These are phyloP conservation scores for Caranx melampygus DNA, from an alignment of 2,113 vertebrate genomes.

Conservation along the genomic window DNA sequence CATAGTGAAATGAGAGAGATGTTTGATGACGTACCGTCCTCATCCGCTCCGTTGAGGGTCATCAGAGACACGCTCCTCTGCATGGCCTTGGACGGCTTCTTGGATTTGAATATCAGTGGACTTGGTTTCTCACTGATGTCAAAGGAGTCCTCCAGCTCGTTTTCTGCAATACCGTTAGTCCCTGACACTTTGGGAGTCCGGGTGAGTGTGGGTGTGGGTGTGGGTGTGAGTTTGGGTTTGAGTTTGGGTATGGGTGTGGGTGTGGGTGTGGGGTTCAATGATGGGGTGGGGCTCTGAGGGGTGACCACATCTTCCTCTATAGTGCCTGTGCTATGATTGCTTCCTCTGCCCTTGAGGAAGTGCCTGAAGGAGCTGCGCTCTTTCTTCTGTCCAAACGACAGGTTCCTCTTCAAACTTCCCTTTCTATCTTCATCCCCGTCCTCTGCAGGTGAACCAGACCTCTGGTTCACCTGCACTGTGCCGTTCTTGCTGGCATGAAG, in stretches of 20 bases:
- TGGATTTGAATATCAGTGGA: slow-evolving; percentile 64
- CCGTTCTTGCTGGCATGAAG: slow-evolving; percentile 8
- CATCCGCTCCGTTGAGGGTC: slow-evolving; percentile 71
- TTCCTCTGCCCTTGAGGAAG: slow-evolving; percentile 75
- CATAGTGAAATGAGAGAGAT: background rate
- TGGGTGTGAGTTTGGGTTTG: too few species aligned
- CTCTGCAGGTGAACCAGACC: slow-evolving; percentile 22
- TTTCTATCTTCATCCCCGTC: slow-evolving; percentile 54
- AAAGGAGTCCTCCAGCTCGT: slow-evolving; percentile 75
- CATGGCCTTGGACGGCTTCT: slow-evolving; percentile 69
- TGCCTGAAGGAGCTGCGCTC: slow-evolving; percentile 78
- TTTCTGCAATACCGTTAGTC: slow-evolving; percentile 2
- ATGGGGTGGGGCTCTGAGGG: slow-evolving; percentile 40
- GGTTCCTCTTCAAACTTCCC: slow-evolving; percentile 53
- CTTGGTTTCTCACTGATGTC: slow-evolving; percentile 72
- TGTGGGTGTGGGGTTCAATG: too few species aligned
- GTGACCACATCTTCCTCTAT: slow-evolving; percentile 60
- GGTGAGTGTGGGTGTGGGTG: too few species aligned
- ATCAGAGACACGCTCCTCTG: slow-evolving; percentile 81
- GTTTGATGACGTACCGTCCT: slow-evolving; percentile 70
- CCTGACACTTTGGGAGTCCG: slow-evolving; percentile 23
- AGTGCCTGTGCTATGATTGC: slow-evolving; percentile 53
- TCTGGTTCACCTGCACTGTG: slow-evolving; percentile 30
- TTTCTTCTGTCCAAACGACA: slow-evolving; percentile 51
- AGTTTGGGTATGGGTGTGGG: too few species aligned